Conservation (phyloP, 2,888 invertebrate genomes). For the Zhuqinia jingwanae region DNA sequence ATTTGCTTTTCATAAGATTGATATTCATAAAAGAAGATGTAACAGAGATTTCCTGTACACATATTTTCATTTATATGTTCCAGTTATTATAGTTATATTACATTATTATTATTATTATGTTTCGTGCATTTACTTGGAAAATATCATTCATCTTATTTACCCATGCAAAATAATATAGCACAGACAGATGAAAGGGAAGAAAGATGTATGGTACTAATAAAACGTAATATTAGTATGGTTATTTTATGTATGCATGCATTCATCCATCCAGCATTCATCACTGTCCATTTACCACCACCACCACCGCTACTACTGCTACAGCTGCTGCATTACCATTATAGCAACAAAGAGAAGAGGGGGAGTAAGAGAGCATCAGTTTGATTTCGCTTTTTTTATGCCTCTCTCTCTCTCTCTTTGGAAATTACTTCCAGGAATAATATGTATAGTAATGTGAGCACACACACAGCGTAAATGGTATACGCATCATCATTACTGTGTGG, state of each 20-base stretch:
- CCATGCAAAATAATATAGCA: not conserved
- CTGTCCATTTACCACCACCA: not conserved
- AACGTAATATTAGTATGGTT: not conserved
- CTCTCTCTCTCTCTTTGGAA: too few relatives aligned
- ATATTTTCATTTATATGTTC: too few relatives aligned
- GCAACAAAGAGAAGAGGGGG: too few relatives aligned
- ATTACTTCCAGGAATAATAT: not conserved
- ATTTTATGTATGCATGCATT: not conserved
- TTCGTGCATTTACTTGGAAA: not conserved
- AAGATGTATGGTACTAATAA: not conserved
- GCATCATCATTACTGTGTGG: too few relatives aligned
- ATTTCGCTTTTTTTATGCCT: not conserved
- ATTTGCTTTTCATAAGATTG: too few relatives aligned
- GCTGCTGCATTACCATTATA: too few relatives aligned
- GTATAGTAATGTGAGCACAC: not conserved
- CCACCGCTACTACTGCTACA: not conserved
- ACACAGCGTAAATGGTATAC: not conserved
- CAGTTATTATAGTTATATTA: not conserved
- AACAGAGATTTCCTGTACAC: too few relatives aligned
- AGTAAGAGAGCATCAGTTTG: not conserved
- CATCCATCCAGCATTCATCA: not conserved
- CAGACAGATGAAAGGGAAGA: not conserved
- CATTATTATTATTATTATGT: too few relatives aligned
- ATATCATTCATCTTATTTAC: not conserved
- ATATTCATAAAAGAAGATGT: too few relatives aligned